phyloP scores from a whole-genome alignment of 2,888 invertebrate species.

The Phengaris alcon region DNA sequence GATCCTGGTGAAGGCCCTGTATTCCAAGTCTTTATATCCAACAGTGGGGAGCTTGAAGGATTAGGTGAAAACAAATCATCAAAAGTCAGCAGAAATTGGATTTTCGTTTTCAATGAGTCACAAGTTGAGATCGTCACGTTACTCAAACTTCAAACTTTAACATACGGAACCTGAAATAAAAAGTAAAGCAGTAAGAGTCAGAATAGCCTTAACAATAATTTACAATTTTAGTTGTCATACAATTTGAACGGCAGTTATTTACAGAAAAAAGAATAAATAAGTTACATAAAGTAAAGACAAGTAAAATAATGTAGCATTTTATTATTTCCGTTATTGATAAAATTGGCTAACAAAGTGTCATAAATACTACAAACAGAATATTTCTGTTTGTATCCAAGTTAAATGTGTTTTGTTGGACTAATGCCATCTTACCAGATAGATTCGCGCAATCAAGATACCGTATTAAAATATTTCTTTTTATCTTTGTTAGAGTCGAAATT shows the following conservation, averaged over 20 bases:
- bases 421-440: slow-evolving; percentile 20
- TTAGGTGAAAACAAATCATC: neutral
- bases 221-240: neutral
- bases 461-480: neutral
- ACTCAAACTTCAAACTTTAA: no score
- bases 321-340: slow-evolving; percentile 26
- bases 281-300: neutral
- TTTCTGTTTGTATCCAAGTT: slow-evolving; percentile 17
- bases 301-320: slow-evolving; percentile 13
- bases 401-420: slow-evolving; percentile 21
- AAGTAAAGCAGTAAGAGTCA: no score
- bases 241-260: neutral
- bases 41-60: neutral
- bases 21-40: neutral
- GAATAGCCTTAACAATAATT: no score
- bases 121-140: no score
- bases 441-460: slow-evolving; percentile 9
- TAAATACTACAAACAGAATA: slow-evolving; percentile 13
- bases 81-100: neutral
- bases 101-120: no score
- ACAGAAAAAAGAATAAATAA: neutral
- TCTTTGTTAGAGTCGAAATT: neutral
- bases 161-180: no score
- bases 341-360: slow-evolving; percentile 25
- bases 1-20: slow-evolving; percentile 10